phyloP scores from a whole-genome alignment of 2,888 invertebrate species.

The Antheraea assamensis region DNA sequence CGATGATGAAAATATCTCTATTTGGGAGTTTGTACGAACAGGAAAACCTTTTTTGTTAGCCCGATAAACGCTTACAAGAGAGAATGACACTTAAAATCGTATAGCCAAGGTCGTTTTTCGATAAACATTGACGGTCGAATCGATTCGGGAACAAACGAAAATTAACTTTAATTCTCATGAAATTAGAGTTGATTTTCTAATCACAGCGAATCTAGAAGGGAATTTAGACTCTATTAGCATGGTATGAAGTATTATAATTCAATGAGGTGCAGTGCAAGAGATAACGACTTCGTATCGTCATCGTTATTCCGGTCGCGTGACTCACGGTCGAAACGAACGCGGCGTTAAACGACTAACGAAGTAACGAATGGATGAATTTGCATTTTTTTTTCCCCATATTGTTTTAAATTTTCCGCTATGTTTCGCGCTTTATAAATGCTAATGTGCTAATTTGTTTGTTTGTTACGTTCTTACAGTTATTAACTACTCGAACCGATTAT shows the following conservation, averaged over 20 bases:
- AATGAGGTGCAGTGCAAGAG: background rate
- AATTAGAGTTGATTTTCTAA: background rate
- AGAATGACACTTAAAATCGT: background rate
- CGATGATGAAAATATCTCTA: background rate
- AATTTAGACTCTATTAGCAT: background rate
- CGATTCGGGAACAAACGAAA: background rate
- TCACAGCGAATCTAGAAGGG: background rate
- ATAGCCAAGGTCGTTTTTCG: background rate
- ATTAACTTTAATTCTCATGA: background rate
- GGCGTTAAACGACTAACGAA: conserved; percentile 11
- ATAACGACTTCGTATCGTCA: background rate
- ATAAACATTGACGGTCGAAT: background rate
- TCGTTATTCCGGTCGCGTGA: conserved; percentile 1
- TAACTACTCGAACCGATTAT: too few relatives aligned
- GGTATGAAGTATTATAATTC: background rate
- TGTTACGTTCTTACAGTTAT: too few relatives aligned
- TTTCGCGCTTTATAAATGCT: too few relatives aligned
- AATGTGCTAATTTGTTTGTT: too few relatives aligned
- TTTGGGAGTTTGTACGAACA: background rate
- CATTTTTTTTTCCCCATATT: background rate
- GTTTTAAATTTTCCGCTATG: background rate
- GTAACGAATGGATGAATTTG: background rate
- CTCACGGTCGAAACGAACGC: background rate
- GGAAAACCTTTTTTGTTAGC: background rate
- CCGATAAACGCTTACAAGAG: background rate